Evolutionary conservation across 1,140 invertebrate species (phyloP).

Genomic region (Gonatopus flavifemur): DNA sequence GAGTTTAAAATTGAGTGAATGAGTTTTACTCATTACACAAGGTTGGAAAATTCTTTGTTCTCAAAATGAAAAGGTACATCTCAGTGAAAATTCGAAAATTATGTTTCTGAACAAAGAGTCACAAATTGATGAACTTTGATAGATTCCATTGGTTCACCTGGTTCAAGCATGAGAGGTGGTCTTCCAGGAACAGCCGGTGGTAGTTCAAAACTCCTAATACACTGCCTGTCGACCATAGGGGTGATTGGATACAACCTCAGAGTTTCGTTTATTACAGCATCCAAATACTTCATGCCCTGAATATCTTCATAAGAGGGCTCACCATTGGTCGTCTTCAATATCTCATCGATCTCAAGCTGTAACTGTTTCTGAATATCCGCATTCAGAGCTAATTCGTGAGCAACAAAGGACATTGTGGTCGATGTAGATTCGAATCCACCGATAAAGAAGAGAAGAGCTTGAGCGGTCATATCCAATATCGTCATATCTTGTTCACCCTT

Average conservation of each 20-base stretch:
- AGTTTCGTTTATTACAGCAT: slow-evolving; percentile 31
- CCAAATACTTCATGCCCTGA: slow-evolving; percentile 40
- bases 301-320: slow-evolving; percentile 45
- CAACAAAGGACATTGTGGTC: slow-evolving; percentile 53
- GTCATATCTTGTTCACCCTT: not conserved
- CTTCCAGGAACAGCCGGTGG: slow-evolving; percentile 29
- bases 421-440: slow-evolving; percentile 59
- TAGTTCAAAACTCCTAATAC: slow-evolving; percentile 16
- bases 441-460: slow-evolving; percentile 39
- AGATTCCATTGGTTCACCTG: too few relatives aligned
- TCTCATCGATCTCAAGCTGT: slow-evolving; percentile 57
- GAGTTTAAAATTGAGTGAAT: too few relatives aligned
- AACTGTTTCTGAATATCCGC: slow-evolving; percentile 26
- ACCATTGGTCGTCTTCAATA: slow-evolving; percentile 41
- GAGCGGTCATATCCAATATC: slow-evolving; percentile 14
- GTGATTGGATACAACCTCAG: slow-evolving; percentile 14
- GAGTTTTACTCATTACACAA: too few relatives aligned
- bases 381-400: slow-evolving; percentile 19
- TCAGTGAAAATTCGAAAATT: too few relatives aligned
- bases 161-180: slow-evolving; percentile 10
- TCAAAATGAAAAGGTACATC: too few relatives aligned
- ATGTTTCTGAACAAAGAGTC: too few relatives aligned
- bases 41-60: too few relatives aligned
- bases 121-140: too few relatives aligned
- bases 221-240: slow-evolving; percentile 6